phyloP scores from a whole-genome alignment of 1,140 invertebrate genomes.

The Maconellicoccus hirsutus region DNA sequence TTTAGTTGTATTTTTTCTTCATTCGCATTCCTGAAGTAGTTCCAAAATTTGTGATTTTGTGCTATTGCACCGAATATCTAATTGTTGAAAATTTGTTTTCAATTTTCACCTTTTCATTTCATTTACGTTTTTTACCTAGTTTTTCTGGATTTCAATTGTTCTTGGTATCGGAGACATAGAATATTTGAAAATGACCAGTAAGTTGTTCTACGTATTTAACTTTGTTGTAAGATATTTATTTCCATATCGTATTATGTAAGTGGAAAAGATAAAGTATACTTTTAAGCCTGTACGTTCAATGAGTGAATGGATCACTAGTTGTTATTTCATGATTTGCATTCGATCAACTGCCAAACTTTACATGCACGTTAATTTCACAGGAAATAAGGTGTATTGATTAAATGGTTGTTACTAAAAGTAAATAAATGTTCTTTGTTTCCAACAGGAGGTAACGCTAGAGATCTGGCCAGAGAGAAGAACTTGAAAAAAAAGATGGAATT shows the following conservation, averaged over 20 bases:
- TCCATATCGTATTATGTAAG: too few species aligned
- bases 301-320: too few species aligned
- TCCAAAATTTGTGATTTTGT: too few species aligned
- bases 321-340: too few species aligned
- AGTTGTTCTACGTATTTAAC: too few species aligned
- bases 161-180: constrained; percentile 21
- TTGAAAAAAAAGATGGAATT: constrained; percentile 62
- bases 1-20: too few species aligned
- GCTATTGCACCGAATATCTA: too few species aligned
- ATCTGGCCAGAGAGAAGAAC: constrained; percentile 69
- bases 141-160: not conserved
- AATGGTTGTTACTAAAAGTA: too few species aligned
- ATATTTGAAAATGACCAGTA: constrained; percentile 17
- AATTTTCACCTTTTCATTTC: not conserved
- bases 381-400: not conserved
- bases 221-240: too few species aligned
- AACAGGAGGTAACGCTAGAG: constrained; percentile 74
- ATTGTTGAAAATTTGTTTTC: not conserved
- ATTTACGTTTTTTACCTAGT: not conserved
- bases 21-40: too few species aligned
- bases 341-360: not conserved
- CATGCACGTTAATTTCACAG: not conserved
- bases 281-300: too few species aligned
- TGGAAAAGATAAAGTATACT: too few species aligned
- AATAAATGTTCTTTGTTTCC: constrained; percentile 15